Conservation (phyloP, 2,888 invertebrate species). For the Acleris cristana region DNA sequence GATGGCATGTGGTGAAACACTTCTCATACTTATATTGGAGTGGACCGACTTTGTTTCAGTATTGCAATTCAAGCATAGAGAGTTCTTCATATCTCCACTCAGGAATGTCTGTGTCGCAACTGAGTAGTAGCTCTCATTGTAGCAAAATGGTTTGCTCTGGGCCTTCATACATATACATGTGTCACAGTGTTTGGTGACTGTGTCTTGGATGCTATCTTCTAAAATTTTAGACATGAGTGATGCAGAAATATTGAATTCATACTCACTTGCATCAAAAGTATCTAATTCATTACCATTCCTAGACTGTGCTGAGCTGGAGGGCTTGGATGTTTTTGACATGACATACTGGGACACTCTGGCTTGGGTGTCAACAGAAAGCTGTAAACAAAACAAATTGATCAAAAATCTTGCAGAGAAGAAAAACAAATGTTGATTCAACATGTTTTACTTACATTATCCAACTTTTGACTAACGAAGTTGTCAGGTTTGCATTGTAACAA, state of each 20-base stretch:
- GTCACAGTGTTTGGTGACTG: slow-evolving; percentile 91
- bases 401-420: slow-evolving; percentile 23
- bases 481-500: slow-evolving; percentile 97
- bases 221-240: slow-evolving; percentile 96
- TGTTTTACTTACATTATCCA: slow-evolving; percentile 90
- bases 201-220: slow-evolving; percentile 93
- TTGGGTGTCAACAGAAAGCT: slow-evolving; percentile 96
- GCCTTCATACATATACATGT: slow-evolving; percentile 89
- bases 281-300: slow-evolving; percentile 69
- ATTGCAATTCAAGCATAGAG: slow-evolving; percentile 85
- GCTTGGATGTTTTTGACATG: slow-evolving; percentile 83
- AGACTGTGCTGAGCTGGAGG: slow-evolving; percentile 71
- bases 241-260: slow-evolving; percentile 90
- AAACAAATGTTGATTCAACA: slow-evolving; percentile 35
- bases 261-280: slow-evolving; percentile 84
- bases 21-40: slow-evolving; percentile 72
- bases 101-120: slow-evolving; percentile 86
- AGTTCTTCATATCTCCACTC: slow-evolving; percentile 77
- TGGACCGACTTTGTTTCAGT: slow-evolving; percentile 77
- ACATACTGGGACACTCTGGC: slow-evolving; percentile 93
- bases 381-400: slow-evolving; percentile 49
- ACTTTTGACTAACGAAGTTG: slow-evolving; percentile 95
- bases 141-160: slow-evolving; percentile 79
- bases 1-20: slow-evolving; percentile 67
- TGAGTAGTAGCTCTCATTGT: slow-evolving; percentile 82